Base-by-base conservation (phyloP, 2,888 invertebrate species). In the Chrysotoxum bicinctum region DNA sequence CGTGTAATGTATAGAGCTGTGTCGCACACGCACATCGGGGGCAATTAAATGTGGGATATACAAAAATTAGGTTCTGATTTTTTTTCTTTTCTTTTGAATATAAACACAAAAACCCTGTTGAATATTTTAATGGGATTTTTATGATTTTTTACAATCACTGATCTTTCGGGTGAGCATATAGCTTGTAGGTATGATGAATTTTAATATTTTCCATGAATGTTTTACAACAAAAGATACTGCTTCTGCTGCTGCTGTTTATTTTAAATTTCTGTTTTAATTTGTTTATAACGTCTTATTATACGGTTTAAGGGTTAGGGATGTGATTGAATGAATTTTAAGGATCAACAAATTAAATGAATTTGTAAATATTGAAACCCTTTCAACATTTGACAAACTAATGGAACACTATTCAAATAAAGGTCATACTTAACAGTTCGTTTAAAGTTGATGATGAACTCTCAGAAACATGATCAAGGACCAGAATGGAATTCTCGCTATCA, bases 61-160 rank as follows among this genome's bases (percentile, higher is more conserved):
- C 12, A 16, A 35, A 54, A 56, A 54, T 64, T 80, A 48, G 69
- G 43, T 23, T 56, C 56, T 40, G 45, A 14, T 5, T 6, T 48
- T 21, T 21, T 21, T 48, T 48, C 12, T 48, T 48, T 30, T 58
- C 70, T 74, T 70, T 35, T 12, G 14, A 45, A 26, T 66, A 75
- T 52, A 84, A 70, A 75, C 70, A 84, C 40, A 37, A 60, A 43
- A 70, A 58, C 60, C 37, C 30, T 52, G 69, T 70, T 76, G 81
- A 82, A 76, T 76, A 82, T 56, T 45, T 76, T 84, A 70, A 84
- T 84, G 72, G 72, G 84, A 84, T 75, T 84, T 80, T 84, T 84
- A 84, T 84, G 84, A 84, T 84, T 76, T 79, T 84, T 80, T 80
- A 84, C 72, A 52, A 64, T 66, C 75, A 48, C 68, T 48, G 48